A percentile compares a stretch with the other conserved stretches of the same genome.
Conservation (phyloP, 2,888 invertebrate species). For the Eilema caniola region DNA sequence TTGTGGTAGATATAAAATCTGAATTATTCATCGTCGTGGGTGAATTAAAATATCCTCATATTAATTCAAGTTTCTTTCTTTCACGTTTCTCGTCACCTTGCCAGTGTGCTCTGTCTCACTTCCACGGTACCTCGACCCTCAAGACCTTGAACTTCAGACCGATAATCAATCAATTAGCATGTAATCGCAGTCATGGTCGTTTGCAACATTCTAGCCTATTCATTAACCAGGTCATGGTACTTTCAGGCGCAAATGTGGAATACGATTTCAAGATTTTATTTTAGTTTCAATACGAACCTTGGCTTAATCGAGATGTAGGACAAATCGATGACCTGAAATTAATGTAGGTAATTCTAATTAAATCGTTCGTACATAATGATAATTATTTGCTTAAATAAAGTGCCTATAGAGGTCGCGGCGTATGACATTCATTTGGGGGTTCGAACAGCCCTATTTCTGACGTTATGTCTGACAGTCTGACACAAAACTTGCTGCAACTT, state of each 20-base stretch:
- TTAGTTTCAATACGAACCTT: constrained; percentile 53
- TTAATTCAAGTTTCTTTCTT: not conserved
- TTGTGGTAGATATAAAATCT: not conserved
- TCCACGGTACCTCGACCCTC: constrained; percentile 28
- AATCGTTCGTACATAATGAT: constrained; percentile 14
- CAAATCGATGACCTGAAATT: constrained; percentile 7
- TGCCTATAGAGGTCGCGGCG: no score
- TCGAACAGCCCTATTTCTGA: no score
- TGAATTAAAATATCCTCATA: constrained; percentile 1
- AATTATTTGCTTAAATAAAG: not conserved
- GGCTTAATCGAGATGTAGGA: constrained; percentile 43
- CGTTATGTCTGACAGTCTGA: no score
- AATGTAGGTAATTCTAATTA: not conserved
- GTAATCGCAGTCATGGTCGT: constrained; percentile 61
- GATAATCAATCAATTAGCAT: constrained; percentile 42
- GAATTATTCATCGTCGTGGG: not conserved
- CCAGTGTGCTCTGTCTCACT: not conserved
- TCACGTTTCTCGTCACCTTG: constrained; percentile 33
- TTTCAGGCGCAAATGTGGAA: constrained; percentile 58
- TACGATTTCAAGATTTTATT: constrained; percentile 58
- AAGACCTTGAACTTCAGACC: constrained; percentile 68
- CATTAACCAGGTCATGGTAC: constrained; percentile 69
- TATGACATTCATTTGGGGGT: no score
- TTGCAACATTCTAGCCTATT: constrained; percentile 64
- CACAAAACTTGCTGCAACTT: no score